Conservation (phyloP, 2,797 vertebrate species). For the Sarcophilus harrisii region DNA sequence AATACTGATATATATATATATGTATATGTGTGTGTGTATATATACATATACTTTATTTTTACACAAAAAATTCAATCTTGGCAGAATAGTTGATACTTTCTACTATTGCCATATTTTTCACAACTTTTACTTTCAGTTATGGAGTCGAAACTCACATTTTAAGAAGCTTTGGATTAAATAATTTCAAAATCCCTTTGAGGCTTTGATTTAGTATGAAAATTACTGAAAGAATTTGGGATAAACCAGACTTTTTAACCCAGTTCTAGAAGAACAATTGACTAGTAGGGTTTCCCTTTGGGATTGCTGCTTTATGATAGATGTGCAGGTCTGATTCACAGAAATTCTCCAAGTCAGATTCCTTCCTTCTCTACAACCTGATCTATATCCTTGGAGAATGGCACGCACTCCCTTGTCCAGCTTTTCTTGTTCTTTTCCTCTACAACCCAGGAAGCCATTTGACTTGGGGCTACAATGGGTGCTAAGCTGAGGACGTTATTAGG, state of each 20-base stretch:
- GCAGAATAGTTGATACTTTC: no score
- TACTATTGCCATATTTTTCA: no score
- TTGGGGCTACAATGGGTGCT: background rate
- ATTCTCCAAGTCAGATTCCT: background rate
- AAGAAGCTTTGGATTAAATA: background rate
- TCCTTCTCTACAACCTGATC: background rate
- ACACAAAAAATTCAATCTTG: no score
- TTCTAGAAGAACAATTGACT: background rate
- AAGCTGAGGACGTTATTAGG: background rate
- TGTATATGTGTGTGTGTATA: no score
- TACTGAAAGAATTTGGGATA: background rate
- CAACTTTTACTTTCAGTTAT: no score
- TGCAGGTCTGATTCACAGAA: background rate
- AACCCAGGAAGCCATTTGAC: background rate
- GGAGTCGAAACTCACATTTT: no score
- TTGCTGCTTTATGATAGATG: background rate
- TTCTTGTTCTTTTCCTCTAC: background rate
- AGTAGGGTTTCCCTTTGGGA: background rate
- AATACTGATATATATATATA: no score
- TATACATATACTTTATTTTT: no score
- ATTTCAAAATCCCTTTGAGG: background rate
- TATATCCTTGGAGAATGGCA: background rate
- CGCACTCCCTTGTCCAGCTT: background rate
- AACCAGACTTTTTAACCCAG: background rate
- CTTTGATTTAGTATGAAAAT: background rate